Base-by-base conservation (phyloP, 1,140 invertebrate species). In the Potamilus streckersoni region DNA sequence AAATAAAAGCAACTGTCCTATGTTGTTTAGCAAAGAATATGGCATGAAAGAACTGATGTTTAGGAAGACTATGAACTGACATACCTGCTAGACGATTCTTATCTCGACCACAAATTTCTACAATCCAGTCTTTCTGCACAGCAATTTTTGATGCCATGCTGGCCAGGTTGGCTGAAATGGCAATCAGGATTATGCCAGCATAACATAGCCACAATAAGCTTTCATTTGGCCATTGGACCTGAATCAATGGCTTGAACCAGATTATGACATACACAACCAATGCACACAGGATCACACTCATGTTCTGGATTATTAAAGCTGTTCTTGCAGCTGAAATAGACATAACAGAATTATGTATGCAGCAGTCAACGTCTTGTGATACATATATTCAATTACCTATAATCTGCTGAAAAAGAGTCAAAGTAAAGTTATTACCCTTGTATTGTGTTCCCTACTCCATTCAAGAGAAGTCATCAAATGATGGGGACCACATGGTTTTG, bases 71-170 rank as follows among this genome's bases (percentile, higher is more conserved):
- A 68, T 17, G 55, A 68, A 20, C 31, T 31, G 38, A 56, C 79
- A 79, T 82, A 89, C 86, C 80, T 57, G 86, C 84, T 19, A 89
- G 74, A 58, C 75, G 74, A 56, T 83, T 80, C 67, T 80, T 85
- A 58, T 89, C 82, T 55, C 82, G 65, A 3, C 79, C 83, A 82
- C 87, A 88, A 15, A 88, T 89, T 31, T 91, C 90, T 55, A 92
- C 87, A 64, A 92, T 88, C 92, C 92, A 92, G 80, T 93, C 92
- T 82, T 90, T 90, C 79, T 92, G 89, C 31, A 92, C 82, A 31
- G 88, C 85, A 69, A 92, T 89, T 71, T 87, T 91, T 4, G 85
- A 87, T 11, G 89, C 91, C 20, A 89, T 81, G 66, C 90, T 91
- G 27, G 90, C 89, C 31, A 89, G 76, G 12, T 67, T 78, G 4